Conservation (phyloP, 2,888 invertebrate genomes). For the Julus scandinavius region DNA sequence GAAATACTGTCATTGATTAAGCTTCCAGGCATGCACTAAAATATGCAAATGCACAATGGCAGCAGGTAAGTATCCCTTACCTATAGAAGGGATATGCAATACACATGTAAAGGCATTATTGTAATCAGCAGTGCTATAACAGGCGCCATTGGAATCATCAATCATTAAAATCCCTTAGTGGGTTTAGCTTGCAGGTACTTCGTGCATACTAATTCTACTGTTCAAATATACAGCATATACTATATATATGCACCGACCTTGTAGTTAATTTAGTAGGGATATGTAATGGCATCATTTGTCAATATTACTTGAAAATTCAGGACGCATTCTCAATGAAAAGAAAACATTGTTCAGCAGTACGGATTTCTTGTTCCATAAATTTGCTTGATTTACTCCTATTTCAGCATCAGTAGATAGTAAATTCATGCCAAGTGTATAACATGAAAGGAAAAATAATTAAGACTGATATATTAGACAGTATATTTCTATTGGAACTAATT, state of each 20-base stretch:
- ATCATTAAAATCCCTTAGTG: conserved; percentile 24
- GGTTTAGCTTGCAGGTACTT: conserved; percentile 5
- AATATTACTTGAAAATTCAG: conserved; percentile 22
- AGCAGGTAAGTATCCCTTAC: conserved; percentile 14
- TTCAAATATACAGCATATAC: neutral
- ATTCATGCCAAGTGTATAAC: too few relatives aligned
- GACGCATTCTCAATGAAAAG: neutral
- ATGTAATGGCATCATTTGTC: conserved; percentile 33
- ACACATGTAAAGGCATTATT: neutral
- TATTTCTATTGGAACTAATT: too few relatives aligned
- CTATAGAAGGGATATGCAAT: neutral
- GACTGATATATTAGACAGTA: too few relatives aligned
- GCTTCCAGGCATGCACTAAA: neutral
- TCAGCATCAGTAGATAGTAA: too few relatives aligned
- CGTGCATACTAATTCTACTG: conserved; percentile 24
- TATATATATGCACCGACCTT: neutral
- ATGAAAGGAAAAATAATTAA: too few relatives aligned
- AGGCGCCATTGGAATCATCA: conserved; percentile 5
- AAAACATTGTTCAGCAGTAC: neutral
- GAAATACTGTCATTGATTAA: conserved; percentile 17
- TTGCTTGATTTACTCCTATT: too few relatives aligned
- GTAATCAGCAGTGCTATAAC: neutral
- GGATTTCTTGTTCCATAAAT: too few relatives aligned
- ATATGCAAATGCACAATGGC: conserved; percentile 17
- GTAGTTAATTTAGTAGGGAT: neutral